Base-by-base conservation (phyloP, 2,113 vertebrate genomes). In the Pontoporia blainvillei region DNA sequence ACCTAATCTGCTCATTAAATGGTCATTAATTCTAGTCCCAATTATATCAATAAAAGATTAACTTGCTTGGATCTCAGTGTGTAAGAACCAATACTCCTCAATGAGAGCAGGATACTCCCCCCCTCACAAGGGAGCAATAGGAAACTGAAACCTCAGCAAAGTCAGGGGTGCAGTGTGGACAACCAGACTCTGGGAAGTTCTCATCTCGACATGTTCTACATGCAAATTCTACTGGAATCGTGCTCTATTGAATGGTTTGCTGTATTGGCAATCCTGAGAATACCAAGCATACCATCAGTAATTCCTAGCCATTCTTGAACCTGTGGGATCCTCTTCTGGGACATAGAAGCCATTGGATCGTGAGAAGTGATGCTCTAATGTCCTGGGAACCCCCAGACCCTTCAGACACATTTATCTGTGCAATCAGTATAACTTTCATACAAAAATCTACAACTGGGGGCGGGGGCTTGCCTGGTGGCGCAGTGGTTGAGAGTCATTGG, bases 121-220 rank as follows among this genome's bases (percentile, higher is more conserved):
- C 31, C 34, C 6, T 61, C 46, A 10, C 31, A 52, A 23, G n/a
- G 49, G 34, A 44, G 25, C 11, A 66, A 67, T 2, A 11, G 31
- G 31, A 96, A 90, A 31, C 7, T 4, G 59, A 59, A 75, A 25
- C 23, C 18, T 64, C 31, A 36, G 31, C 9, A 27, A n/a, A 36
- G 34, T 67, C 54, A 39, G 34, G n/a, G 57, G 12, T 9, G 1
- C 0, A 14, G 62, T 10, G 2, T 0, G 3, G n/a, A 59, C 2
- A 46, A 29, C 8, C 18, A 44, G 31, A 29, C 4, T 11, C 6
- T 15, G 7, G 0, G n/a, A 25, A 5, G 34, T 34, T 41, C 76
- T 73, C 64, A 4, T 67, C 25, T 15, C 4, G 13, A 54, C 4
- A 5, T 0, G 13, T 5, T 18, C 27, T 52, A 31, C 5, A 1